These are phyloP conservation scores for Saccostrea echinata DNA, from an alignment of 1,140 invertebrate species.

Conservation along the genomic window DNA sequence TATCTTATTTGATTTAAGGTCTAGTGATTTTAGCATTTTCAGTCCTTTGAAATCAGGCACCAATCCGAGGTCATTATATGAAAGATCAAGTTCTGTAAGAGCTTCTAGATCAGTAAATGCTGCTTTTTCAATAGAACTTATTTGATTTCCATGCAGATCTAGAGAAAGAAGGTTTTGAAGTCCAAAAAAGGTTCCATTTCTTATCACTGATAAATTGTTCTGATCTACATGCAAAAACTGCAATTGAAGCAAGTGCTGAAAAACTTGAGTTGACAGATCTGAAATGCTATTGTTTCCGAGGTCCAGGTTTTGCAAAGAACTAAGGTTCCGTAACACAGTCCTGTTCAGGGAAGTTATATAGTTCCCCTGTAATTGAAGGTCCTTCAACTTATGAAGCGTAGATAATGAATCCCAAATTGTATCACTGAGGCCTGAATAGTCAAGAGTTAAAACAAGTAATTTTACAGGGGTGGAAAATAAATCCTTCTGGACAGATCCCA, in stretches of 20 bases:
- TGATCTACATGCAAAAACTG: slow-evolving; percentile 22
- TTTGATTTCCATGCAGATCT: slow-evolving; percentile 38
- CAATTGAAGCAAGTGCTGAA: not conserved
- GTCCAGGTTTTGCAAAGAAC: slow-evolving; percentile 22
- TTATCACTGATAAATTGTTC: slow-evolving; percentile 28
- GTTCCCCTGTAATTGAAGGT: slow-evolving; percentile 48
- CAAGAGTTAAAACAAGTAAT: slow-evolving; percentile 23
- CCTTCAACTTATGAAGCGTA: slow-evolving; percentile 19
- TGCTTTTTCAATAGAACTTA: slow-evolving; percentile 2
- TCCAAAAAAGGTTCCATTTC: slow-evolving; percentile 39
- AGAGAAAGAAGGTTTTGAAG: slow-evolving; percentile 40
- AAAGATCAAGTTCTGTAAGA: slow-evolving; percentile 51
- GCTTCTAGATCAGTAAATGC: not conserved
- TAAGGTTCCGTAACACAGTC: not conserved
- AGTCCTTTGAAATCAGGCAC: slow-evolving; percentile 42
- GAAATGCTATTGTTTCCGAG: slow-evolving; percentile 23
- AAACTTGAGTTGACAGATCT: slow-evolving; percentile 20
- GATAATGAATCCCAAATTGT: slow-evolving; percentile 39
- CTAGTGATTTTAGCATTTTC: slow-evolving; percentile 43
- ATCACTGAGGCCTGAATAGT: slow-evolving; percentile 28
- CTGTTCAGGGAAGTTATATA: slow-evolving; percentile 7
- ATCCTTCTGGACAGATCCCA: not conserved
- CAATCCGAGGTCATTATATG: slow-evolving; percentile 44
- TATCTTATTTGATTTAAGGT: slow-evolving; percentile 56
- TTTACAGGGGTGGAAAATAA: slow-evolving; percentile 31